Base-by-base conservation (phyloP, 1,140 invertebrate species). In the Coelopa frigida region DNA sequence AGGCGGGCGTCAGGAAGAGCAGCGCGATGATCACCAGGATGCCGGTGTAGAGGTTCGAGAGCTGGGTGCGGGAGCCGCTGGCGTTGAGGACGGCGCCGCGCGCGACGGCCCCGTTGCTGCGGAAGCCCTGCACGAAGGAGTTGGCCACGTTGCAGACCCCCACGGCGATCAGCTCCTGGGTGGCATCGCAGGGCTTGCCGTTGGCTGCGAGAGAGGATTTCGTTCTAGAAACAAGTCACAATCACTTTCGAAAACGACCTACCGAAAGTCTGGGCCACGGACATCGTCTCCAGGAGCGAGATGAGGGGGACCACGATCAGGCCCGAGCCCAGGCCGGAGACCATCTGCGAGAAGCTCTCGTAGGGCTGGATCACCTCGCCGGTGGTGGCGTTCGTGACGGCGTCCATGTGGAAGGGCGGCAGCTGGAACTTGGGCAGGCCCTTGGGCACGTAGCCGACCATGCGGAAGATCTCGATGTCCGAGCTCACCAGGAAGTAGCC, bases 11-110 rank as follows among this genome's bases (percentile, higher is more conserved):
- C 7, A 90, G 70, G 51, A 87, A 76, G 35, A 77, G 77, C 27
- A 89, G 58, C 0, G 86, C 84, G 36, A 88, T 64, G 24, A 90
- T 66, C 5, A 89, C 84, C 32, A 89, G 74, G 31, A 78, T 58
- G 43, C 87, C 84, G 78, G 70, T 63, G 39, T 68, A 68, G 12
- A 95, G 57, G 11, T 91, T 89, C 15, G 85, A 88, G 24, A 92
- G 63, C 6, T 90, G 85, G 3, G 90, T 94, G 55, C 82, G 78
- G 1, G 92, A 90, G 6, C 92, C 92, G 57, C 87, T 90, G 35
- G 84, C 81, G 61, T 93, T 88, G 59, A 91, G 87, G 1, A 97
- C 89, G 39, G 92, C 92, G 54, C 89, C 63, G 54, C 89, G 77
- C 23, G 85, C 85, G 23, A 92, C 75, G 26, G 86, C 87, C 27